Conservation (phyloP, 2,888 invertebrate species). For the Octonoba sinensis region DNA sequence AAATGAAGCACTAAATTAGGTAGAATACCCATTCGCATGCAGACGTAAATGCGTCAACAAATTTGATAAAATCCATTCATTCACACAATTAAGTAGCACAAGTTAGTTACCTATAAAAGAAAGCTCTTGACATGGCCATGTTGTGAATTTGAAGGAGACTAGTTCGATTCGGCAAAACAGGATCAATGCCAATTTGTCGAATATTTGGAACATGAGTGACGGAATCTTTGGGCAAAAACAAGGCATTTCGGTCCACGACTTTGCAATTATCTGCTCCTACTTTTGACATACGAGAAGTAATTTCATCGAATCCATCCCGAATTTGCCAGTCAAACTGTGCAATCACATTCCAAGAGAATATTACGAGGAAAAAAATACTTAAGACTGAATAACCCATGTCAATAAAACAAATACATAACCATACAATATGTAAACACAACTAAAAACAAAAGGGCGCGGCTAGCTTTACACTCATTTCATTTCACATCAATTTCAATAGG, state of each 20-base stretch:
- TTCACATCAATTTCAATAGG: too few relatives aligned
- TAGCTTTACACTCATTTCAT: not conserved
- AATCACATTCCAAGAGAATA: conserved; percentile 59
- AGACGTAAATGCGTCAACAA: too few relatives aligned
- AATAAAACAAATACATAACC: not conserved
- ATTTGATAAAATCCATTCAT: too few relatives aligned
- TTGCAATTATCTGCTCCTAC: conserved; percentile 90
- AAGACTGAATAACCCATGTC: conserved; percentile 8
- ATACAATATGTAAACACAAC: conserved; percentile 20
- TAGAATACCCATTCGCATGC: too few relatives aligned
- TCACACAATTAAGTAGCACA: too few relatives aligned
- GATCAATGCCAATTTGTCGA: conserved; percentile 93
- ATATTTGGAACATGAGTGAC: conserved; percentile 94
- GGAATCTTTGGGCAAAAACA: conserved; percentile 85
- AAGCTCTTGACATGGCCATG: conserved; percentile 94
- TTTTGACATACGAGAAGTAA: conserved; percentile 85
- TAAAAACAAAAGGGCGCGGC: conserved; percentile 62
- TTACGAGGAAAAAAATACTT: conserved; percentile 18
- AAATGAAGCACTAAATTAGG: too few relatives aligned
- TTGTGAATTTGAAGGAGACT: conserved; percentile 93
- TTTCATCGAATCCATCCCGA: conserved; percentile 89
- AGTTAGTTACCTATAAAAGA: conserved; percentile 81
- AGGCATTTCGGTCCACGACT: conserved; percentile 85
- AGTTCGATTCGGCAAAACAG: conserved; percentile 94
- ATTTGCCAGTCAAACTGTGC: conserved; percentile 93